phyloP scores from a whole-genome alignment of 2,113 vertebrate genomes.

The Brachyistius frenatus region DNA sequence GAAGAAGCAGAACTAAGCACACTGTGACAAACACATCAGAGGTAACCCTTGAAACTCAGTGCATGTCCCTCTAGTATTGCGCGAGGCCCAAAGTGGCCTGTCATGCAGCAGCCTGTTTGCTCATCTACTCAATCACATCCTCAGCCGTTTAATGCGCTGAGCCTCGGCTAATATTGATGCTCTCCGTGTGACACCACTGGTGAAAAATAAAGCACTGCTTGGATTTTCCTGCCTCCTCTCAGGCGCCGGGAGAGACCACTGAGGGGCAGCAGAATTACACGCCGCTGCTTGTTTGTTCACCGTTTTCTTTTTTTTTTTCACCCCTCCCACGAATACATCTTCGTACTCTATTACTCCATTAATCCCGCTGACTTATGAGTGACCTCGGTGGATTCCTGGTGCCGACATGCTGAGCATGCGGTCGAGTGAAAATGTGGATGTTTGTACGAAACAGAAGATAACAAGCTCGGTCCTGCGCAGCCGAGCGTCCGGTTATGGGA shows the following conservation, averaged over 20 bases:
- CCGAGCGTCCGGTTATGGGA: conserved; percentile 27
- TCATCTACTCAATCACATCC: conserved; percentile 58
- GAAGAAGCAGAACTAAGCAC: conserved; percentile 52
- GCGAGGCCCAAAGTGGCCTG: conserved; percentile 17
- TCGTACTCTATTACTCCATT: conserved; percentile 46
- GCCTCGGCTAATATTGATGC: conserved; percentile 63
- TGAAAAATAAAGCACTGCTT: conserved; percentile 30
- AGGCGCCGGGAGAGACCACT: conserved; percentile 56
- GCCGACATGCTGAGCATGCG: conserved; percentile 32
- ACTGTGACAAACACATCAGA: conserved; percentile 48
- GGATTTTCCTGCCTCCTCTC: conserved; percentile 2
- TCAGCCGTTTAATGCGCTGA: conserved; percentile 39
- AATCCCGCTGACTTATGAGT: conserved; percentile 65
- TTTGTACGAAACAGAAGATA: background rate
- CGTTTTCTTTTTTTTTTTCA: background rate
- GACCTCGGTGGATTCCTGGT: conserved; percentile 53
- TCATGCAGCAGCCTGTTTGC: conserved; percentile 53
- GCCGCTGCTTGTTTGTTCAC: conserved; percentile 35
- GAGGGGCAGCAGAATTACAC: conserved; percentile 76
- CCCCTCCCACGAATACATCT: conserved; percentile 25
- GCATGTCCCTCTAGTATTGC: background rate
- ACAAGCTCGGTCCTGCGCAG: background rate
- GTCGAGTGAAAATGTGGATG: conserved; percentile 6
- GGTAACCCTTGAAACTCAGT: background rate
- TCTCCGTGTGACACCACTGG: conserved; percentile 46